Base-by-base conservation (phyloP, 2,888 invertebrate genomes). In the Clivina fossor region DNA sequence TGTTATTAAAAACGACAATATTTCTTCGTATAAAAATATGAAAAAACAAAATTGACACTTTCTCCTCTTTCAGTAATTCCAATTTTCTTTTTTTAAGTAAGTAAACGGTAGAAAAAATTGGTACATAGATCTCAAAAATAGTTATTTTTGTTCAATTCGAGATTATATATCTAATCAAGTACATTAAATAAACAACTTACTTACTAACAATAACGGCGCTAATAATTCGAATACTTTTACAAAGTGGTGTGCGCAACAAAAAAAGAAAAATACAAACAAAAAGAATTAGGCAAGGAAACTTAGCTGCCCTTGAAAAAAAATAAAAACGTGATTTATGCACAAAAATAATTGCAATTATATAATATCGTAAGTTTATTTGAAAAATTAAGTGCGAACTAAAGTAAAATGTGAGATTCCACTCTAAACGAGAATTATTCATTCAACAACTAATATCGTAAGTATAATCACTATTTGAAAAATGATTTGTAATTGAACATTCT, bases 31-130 rank as follows among this genome's bases (percentile, higher is more conserved):
- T 53, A 53, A 53, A 53, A 53, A 53, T 53, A 53, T 53, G 43
- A 53, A 53, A 53, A 53, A 33, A 53, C 43, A 53, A 51, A 53
- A 53, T 53, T 53, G 53, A 53, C 53, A 26, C 44, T 28, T 49
- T 49, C n/a, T n/a, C n/a, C n/a, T n/a, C n/a, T 49, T 3, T 15
- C 26, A 49, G 20, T 47, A 20, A 30, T 30, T 41, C 47, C 33
- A 47, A 47, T 47, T n/a, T n/a, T n/a, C n/a, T n/a, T n/a, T n/a
- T n/a, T n/a, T 35, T 38, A 49, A 49, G 38, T 30, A 30, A 30
- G 30, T 49, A 48, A 48, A 24, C n/a, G n/a, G 13, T 49, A 49
- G 26, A 38, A 49, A 49, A 38, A 22, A n/a, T 9, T 19, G 33
- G 53, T 44, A 53, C 44, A 35, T 28, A 20, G n/a, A n/a, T 35